phyloP scores from a whole-genome alignment of 2,888 invertebrate species.

The Adelphocoris suturalis region DNA sequence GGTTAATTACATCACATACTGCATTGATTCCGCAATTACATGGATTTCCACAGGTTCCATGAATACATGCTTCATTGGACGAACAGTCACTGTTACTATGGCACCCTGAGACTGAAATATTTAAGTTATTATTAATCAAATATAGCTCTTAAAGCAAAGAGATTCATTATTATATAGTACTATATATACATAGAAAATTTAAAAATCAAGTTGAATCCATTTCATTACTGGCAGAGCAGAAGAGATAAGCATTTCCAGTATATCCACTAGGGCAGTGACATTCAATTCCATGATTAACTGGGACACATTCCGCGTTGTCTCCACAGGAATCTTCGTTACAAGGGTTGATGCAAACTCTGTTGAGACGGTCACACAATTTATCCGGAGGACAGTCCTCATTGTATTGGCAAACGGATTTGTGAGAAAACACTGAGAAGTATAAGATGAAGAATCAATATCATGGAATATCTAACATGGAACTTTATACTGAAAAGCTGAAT shows the following conservation, averaged over 20 bases:
- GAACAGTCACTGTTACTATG: conserved; percentile 86
- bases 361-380: conserved; percentile 90
- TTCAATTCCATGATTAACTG: conserved; percentile 87
- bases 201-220: background rate
- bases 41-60: conserved; percentile 87
- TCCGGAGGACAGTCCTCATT: conserved; percentile 95
- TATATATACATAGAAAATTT: too few relatives aligned
- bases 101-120: conserved; percentile 83
- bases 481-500: background rate
- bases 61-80: conserved; percentile 87
- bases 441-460: background rate
- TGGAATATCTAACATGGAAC: background rate
- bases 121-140: conserved; percentile 71
- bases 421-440: conserved; percentile 79
- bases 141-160: too few relatives aligned
- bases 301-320: conserved; percentile 88
- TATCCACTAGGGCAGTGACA: conserved; percentile 88
- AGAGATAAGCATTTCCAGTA: conserved; percentile 88
- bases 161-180: too few relatives aligned
- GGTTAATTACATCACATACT: conserved; percentile 89
- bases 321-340: conserved; percentile 90
- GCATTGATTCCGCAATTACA: conserved; percentile 90
- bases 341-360: conserved; percentile 90
- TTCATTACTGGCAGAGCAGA: conserved; percentile 80
- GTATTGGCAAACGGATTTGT: conserved; percentile 88